Evolutionary conservation across 2,113 vertebrate species (phyloP), one percentile per base, ranked within the genome.

Genomic region (Anguilla japonica): DNA sequence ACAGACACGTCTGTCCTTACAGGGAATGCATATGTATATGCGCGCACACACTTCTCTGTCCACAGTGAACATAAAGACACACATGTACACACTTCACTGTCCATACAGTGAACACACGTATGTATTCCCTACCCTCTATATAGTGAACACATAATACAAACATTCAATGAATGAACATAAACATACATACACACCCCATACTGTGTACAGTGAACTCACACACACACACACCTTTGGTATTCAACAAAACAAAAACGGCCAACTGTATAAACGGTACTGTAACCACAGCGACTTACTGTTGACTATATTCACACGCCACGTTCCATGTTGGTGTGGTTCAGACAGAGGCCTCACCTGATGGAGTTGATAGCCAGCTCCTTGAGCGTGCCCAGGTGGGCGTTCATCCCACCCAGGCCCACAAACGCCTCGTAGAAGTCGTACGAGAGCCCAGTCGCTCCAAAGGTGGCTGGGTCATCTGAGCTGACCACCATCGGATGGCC

Each of bases 381-480:
- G 29, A 99, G 94, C 0, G 96, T 98, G 41, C 95, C 96, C 91
- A 99, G 89, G 89, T 97, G 96, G 0, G 98, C 96, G 0, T 89
- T 95, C 89, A 97, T 88, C 0, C 98, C 97, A 39, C 96, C 98
- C 0, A 99, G 94, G 83, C 96, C 98, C 89, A 99, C 96, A 89
- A 98, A 97, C 83, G 91, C 96, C 89, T 99, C 94, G 0, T 98
- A 99, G 92, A 98, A 98, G 91, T 98, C 98, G 1, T 97, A 98
- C 13, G 97, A 97, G 84, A 98, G 92, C 2, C 97, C 98, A 2
- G 94, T 93, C 53, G 96, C 95, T 16, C 97, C 97, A 34, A 98
- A 98, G 85, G 97, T 0, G 0, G 96, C 90, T 0, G 98, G 98
- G 82, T 98, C 97, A 5, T 98, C 98, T 0, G 98, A 97, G 91